A percentile compares a stretch with the other conserved stretches of the same genome.
These are phyloP conservation scores for Tyrophagus putrescentiae DNA, from an alignment of 1,140 invertebrate species.

Conservation along the genomic window DNA sequence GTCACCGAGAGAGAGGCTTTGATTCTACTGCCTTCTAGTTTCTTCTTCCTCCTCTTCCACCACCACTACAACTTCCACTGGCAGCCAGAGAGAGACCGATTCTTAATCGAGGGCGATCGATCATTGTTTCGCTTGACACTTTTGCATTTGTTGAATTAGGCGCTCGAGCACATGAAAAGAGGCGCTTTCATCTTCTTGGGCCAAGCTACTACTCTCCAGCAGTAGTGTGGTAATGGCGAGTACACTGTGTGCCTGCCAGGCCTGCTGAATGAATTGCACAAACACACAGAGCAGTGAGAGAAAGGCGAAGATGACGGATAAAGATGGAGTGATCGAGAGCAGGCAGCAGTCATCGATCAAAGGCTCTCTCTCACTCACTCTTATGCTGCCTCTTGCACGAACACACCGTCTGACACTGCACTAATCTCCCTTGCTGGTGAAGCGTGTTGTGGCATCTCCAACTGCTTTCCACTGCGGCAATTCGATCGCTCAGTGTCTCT, in stretches of 20 bases:
- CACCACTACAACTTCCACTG: too few relatives aligned
- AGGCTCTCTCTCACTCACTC: neutral
- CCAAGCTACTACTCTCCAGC: neutral
- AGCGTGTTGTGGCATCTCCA: too few relatives aligned
- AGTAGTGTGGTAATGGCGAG: too few relatives aligned
- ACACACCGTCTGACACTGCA: neutral
- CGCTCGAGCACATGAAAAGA: neutral
- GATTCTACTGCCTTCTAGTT: too few relatives aligned
- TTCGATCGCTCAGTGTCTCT: neutral
- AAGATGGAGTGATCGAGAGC: constrained; percentile 14
- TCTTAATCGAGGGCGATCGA: constrained; percentile 13
- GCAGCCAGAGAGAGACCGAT: too few relatives aligned
- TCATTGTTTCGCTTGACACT: constrained; percentile 14
- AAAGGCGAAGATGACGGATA: constrained; percentile 2
- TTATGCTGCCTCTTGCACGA: too few relatives aligned
- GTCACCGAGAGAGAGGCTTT: too few relatives aligned
- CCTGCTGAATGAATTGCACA: constrained; percentile 11
- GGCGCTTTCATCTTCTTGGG: neutral
- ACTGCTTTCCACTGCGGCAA: neutral
- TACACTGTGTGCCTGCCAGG: neutral
- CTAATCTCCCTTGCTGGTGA: constrained; percentile 5
- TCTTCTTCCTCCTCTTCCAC: too few relatives aligned
- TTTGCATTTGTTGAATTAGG: constrained; percentile 16
- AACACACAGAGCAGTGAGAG: neutral
- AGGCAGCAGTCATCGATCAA: constrained; percentile 8